phyloP scores from a whole-genome alignment of 2,888 invertebrate species.

The Plutella xylostella region DNA sequence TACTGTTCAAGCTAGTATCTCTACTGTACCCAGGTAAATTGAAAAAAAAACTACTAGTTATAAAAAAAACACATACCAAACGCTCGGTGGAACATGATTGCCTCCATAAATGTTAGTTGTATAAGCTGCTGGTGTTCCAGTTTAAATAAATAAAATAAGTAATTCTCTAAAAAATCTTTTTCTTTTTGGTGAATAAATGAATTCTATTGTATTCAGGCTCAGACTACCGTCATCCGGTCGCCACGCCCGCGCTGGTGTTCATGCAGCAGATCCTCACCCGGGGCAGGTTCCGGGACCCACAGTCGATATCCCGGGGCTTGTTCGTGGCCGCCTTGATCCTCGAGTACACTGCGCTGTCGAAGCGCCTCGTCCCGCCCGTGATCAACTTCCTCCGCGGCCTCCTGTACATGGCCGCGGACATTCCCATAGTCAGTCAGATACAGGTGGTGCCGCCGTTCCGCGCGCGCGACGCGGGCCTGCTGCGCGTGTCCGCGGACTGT shows the following conservation, averaged over 20 bases:
- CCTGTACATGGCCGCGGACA: slow-evolving; percentile 77
- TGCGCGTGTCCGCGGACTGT: slow-evolving; percentile 69
- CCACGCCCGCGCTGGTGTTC: slow-evolving; percentile 86
- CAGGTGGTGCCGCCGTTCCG: slow-evolving; percentile 79
- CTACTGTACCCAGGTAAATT: slow-evolving; percentile 86
- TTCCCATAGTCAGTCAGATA: slow-evolving; percentile 66
- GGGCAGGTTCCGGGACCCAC: slow-evolving; percentile 72
- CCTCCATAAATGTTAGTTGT: too few species aligned
- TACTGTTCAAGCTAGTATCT: slow-evolving; percentile 86
- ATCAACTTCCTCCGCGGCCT: slow-evolving; percentile 84
- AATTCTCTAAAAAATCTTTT: too few species aligned
- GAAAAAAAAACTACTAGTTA: too few species aligned
- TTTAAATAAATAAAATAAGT: too few species aligned
- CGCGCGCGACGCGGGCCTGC: slow-evolving; percentile 61
- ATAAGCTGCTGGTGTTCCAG: too few species aligned
- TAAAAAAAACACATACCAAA: too few species aligned
- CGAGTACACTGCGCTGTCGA: slow-evolving; percentile 84
- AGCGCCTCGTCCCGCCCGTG: slow-evolving; percentile 83
- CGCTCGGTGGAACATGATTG: too few species aligned
- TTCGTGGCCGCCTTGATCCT: slow-evolving; percentile 79
- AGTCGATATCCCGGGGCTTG: slow-evolving; percentile 81
- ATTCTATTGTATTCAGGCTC: slow-evolving; percentile 88
- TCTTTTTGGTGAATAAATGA: too few species aligned
- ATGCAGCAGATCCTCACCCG: slow-evolving; percentile 82
- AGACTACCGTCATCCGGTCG: slow-evolving; percentile 89